Percentiles rank a stretch among this genome's conserved stretches.
These are phyloP conservation scores for Ischnura elegans DNA, from an alignment of 2,888 invertebrate species.

Conservation along the genomic window DNA sequence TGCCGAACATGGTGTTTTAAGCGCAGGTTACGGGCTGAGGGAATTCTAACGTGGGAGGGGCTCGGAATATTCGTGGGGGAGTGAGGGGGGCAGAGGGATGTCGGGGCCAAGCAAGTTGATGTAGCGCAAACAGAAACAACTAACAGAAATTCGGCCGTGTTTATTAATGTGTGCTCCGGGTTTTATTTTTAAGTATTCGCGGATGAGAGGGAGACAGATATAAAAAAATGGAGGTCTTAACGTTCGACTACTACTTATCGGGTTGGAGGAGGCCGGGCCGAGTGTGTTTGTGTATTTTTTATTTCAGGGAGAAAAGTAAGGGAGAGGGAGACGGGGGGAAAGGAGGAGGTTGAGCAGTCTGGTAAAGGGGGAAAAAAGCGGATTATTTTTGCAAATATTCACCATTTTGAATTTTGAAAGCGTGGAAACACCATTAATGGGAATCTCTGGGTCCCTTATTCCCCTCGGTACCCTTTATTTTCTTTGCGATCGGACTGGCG, in stretches of 20 bases:
- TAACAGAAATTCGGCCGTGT: constrained; percentile 35
- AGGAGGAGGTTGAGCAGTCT: background rate
- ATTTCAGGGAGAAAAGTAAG: too few species aligned
- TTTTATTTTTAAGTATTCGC: constrained; percentile 27
- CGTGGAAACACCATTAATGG: constrained; percentile 55
- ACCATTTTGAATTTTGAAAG: constrained; percentile 58
- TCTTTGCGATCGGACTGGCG: constrained; percentile 54
- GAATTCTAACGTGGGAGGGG: background rate
- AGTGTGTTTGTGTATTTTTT: too few species aligned
- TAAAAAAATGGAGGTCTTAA: background rate
- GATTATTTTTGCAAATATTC: constrained; percentile 51
- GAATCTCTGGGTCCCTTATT: constrained; percentile 54
- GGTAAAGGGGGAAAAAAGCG: constrained; percentile 25
- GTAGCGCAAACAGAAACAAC: constrained; percentile 23
- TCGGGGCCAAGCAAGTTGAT: background rate
- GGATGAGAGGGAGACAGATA: background rate
- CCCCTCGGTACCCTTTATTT: constrained; percentile 18
- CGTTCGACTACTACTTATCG: constrained; percentile 35
- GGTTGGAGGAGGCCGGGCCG: background rate
- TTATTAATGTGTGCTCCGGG: constrained; percentile 24
- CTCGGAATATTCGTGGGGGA: background rate
- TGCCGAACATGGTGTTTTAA: background rate
- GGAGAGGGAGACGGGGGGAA: background rate
- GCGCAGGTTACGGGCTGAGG: background rate
- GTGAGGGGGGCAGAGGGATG: too few species aligned